Evolutionary conservation across 2,797 vertebrate genomes (phyloP), one percentile per base, ranked within the genome.

Genomic region (Oryzias dopingdopingensis): DNA sequence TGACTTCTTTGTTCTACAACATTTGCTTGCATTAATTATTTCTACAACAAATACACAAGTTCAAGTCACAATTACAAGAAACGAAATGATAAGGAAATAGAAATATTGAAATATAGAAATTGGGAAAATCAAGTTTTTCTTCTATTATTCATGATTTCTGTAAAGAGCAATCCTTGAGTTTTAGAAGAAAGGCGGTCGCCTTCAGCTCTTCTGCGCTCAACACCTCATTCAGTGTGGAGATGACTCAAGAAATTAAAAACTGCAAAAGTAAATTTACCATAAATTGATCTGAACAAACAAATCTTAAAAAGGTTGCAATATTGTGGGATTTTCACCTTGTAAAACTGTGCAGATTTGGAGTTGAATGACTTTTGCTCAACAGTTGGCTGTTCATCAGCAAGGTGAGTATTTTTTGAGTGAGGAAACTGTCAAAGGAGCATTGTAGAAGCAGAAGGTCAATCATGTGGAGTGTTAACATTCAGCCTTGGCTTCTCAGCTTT

Each of bases 401-500:
- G 56, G 48, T 59, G 40, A 79, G 56, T 62, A 42, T 46, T 67
- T 70, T 72, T 49, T 4, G 2, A 72, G 52, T 63, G 5, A 46
- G 60, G 62, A 68, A 61, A 70, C 69, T 71, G 63, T 66, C 76
- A 79, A 81, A 81, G 71, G 71, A 59, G 59, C 23, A 24, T 73
- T 69, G 72, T 79, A 63, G 62, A 69, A 75, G 76, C 24, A 68
- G 62, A 81, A 82, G 85, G 79, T 85, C 84, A 85, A 76, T 79
- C 79, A 77, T 75, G 74, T 68, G 49, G 61, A 69, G 57, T 68
- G 68, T 83, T 85, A 80, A 82, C 81, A 87, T 86, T 82, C 81
- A 78, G 80, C 68, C 67, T 72, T 42, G 65, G 72, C 67, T 76
- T 78, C 78, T 66, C 61, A 74, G 81, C 82, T 87, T 79, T 77